phyloP scores from a whole-genome alignment of 2,888 invertebrate genomes.

The Nephrotoma appendiculata region DNA sequence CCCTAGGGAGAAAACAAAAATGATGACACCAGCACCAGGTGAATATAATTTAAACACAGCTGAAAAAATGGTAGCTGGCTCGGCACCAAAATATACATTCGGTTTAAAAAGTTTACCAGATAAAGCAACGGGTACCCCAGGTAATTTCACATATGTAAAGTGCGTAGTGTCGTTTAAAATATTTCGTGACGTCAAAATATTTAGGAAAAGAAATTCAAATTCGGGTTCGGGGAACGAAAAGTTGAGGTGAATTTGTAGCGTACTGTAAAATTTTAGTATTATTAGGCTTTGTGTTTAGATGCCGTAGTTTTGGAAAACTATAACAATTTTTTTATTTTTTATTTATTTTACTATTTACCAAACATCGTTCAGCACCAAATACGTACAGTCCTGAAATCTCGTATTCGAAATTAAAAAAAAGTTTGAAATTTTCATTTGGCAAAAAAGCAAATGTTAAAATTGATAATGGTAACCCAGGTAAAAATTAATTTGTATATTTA shows the following conservation, averaged over 20 bases:
- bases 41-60: conserved; percentile 72
- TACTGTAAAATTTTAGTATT: background rate
- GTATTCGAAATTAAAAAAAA: conserved; percentile 34
- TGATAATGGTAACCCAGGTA: conserved; percentile 48
- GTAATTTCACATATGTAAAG: conserved; percentile 29
- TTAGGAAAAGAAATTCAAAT: background rate
- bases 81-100: conserved; percentile 58
- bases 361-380: conserved; percentile 23
- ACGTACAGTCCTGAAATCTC: conserved; percentile 40
- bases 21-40: conserved; percentile 74
- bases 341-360: background rate
- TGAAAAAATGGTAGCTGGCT: conserved; percentile 30
- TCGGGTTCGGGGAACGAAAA: background rate
- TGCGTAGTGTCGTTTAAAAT: background rate
- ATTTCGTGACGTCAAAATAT: background rate
- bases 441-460: conserved; percentile 46
- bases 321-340: conserved; percentile 5
- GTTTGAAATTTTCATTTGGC: conserved; percentile 36
- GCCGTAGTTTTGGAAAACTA: background rate
- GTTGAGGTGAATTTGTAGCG: background rate
- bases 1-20: conserved; percentile 27
- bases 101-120: conserved; percentile 49
- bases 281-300: background rate
- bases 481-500: background rate
- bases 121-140: conserved; percentile 50